Conservation (phyloP, 2,797 vertebrate species). For the Chelidonichthys spinosus region DNA sequence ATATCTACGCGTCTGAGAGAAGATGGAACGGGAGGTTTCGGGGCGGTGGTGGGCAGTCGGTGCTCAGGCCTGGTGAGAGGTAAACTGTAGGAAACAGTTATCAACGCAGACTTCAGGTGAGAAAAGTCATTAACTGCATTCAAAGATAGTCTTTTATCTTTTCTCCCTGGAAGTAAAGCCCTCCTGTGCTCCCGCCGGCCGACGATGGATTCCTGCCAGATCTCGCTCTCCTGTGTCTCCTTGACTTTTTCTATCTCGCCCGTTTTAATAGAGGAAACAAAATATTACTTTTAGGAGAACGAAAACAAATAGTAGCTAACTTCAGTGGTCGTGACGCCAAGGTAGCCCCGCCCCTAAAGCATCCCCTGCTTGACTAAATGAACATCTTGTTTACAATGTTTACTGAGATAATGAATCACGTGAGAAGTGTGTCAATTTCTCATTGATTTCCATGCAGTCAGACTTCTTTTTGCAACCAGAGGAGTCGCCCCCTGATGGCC, state of each 20-base stretch:
- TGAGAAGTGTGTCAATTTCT: too few relatives aligned
- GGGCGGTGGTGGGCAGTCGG: neutral
- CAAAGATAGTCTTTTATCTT: slow-evolving; percentile 59
- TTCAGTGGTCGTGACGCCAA: too few relatives aligned
- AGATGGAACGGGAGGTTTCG: neutral
- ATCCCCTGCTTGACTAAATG: too few relatives aligned
- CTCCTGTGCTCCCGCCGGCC: slow-evolving; percentile 29
- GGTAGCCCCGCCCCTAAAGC: too few relatives aligned
- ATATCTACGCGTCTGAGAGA: neutral
- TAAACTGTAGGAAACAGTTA: slow-evolving; percentile 35
- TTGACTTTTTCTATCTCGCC: slow-evolving; percentile 11
- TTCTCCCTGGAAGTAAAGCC: slow-evolving; percentile 37
- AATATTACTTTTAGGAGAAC: neutral
- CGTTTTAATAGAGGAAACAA: slow-evolving; percentile 27
- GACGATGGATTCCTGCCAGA: slow-evolving; percentile 47
- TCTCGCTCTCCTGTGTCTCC: slow-evolving; percentile 16
- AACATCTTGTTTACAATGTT: too few relatives aligned
- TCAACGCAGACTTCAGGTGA: slow-evolving; percentile 48
- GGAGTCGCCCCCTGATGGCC: too few relatives aligned
- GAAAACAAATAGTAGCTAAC: too few relatives aligned
- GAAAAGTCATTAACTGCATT: slow-evolving; percentile 57
- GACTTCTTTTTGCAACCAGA: too few relatives aligned
- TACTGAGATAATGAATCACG: too few relatives aligned
- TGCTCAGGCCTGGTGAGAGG: slow-evolving; percentile 27
- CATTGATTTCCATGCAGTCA: too few relatives aligned